Conservation (phyloP, 1,140 invertebrate genomes). For the Cataglyphis hispanica region DNA sequence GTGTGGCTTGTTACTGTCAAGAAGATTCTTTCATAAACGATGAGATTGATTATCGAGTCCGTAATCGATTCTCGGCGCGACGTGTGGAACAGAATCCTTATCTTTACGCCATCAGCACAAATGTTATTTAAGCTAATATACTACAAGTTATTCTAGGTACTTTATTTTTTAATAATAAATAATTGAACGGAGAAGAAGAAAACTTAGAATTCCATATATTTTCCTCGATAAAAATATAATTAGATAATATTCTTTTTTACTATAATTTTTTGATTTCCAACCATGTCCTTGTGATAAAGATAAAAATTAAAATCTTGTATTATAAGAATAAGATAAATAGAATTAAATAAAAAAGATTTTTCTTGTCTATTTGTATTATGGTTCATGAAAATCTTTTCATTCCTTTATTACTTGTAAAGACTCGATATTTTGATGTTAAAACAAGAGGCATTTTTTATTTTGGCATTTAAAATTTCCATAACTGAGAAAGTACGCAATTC, state of each 20-base stretch:
- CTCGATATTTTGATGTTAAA: background rate
- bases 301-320: background rate
- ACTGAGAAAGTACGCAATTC: background rate
- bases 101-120: background rate
- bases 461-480: background rate
- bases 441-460: background rate
- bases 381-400: background rate
- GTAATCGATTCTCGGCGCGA: background rate
- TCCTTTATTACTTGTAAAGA: background rate
- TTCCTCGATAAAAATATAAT: background rate
- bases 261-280: background rate
- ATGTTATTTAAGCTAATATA: conserved; percentile 14
- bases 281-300: background rate
- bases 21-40: conserved; percentile 12
- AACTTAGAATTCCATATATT: background rate
- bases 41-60: background rate
- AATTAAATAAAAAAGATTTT: conserved; percentile 18
- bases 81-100: background rate
- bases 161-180: background rate
- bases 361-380: background rate
- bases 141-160: background rate
- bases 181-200: too few species aligned
- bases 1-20: conserved; percentile 25
- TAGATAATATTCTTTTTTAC: background rate
- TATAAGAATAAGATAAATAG: background rate